Base-by-base conservation (phyloP, 1,140 invertebrate species). In the Stegodyphus mimosarum region DNA sequence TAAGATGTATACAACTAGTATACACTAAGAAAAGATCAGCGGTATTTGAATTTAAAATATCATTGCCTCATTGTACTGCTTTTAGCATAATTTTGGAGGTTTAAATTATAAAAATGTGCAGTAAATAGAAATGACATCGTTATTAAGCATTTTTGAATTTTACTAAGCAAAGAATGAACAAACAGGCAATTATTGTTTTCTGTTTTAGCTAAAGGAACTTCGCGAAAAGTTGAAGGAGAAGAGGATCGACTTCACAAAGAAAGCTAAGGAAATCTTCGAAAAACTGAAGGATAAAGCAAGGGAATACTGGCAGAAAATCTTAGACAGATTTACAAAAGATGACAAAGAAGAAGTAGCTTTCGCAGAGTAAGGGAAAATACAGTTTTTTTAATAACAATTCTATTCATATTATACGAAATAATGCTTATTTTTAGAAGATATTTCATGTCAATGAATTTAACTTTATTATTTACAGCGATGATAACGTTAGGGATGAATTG, bases 401-500 rank as follows among this genome's bases (percentile, higher is more conserved):
- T 63, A 11, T n/a, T 63, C n/a, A n/a, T n/a, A 63, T 63, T n/a
- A 2, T 63, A n/a, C 60, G 10, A 63, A 63, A 63, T 63, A 63
- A 63, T 63, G 60, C 60, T 63, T 71, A 49, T 48, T 71, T 71
- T 71, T 50, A 71, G 33, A 33, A 33, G 3, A 1, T 33, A 33
- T 33, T 33, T 33, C 33, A 33, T 33, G 3, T 33, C 33, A 33
- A 33, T 33, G 33, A 33, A 33, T 33, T 33, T n/a, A n/a, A n/a
- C n/a, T n/a, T n/a, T 33, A 33, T 33, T 50, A 50, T 51, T 15
- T 51, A 71, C 6, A 50, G 33, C 0, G 49, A 50, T 1, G 70
- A 71, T 33, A 33, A 33, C 70, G n/a, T 78, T 50, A 69, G 51
- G 76, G 51, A 18, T 7, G 77, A 80, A 33, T 10, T 80, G 5